Base-by-base conservation (phyloP, 2,113 vertebrate species). In the Mandrillus leucophaeus region DNA sequence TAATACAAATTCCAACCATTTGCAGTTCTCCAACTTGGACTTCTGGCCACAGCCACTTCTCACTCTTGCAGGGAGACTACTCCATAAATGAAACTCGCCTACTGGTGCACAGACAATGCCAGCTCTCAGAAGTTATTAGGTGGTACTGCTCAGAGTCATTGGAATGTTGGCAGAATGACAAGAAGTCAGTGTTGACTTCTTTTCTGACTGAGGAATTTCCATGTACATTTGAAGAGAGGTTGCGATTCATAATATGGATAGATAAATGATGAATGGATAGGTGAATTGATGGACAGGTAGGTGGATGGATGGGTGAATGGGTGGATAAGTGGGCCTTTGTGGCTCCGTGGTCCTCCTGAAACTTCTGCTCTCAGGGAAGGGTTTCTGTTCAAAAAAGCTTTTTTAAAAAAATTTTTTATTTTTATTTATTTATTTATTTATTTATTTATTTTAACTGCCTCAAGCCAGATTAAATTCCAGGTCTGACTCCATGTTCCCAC, bases 1-100 rank as follows among this genome's bases (percentile, higher is more conserved):
- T 66, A 84, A 43, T 93, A 81, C 76, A 94, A 97, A 97, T 94
- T 23, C 32, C 81, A 90, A 11, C 11, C 11, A 70, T 55, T 96
- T 88, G 32, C 55, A 32, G 48, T 92, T 50, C 38, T 73, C n/a
- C n/a, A 90, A 17, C n/a, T 95, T 50, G 48, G 66, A 25, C 85
- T 94, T 86, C 61, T 68, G 86, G 66, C 45, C 59, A 55, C 1
- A 5, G 25, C 59, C 38, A 73, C 59, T 88, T 90, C 66, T 91
- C 73, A 57, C 43, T 89, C 70, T 72, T 86, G 23, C 66, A 38
- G 45, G 32, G 73, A 83, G 78, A 88, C 27, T 45, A 57, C 8
- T 79, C 64, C 78, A 81, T 50, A 80, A 48, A 52, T 64, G 52
- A 50, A 50, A 84, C 18, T 72, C 40, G 61, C 83, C 82, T 87